phyloP scores from a whole-genome alignment of 64 coral and sea anemone species.

The Exaiptasia diaphana region DNA sequence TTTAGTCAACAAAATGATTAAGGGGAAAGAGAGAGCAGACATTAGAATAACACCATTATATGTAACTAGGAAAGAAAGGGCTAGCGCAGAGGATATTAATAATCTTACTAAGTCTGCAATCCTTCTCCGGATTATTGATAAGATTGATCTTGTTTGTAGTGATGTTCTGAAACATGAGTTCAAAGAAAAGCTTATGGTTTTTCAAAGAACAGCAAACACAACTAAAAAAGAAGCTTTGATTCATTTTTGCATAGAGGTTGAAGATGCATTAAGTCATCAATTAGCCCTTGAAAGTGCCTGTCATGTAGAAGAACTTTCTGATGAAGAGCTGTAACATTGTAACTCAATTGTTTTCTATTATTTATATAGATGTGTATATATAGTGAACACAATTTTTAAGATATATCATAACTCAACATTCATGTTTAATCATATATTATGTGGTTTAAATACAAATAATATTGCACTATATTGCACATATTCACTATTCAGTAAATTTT shows the following conservation, averaged over 20 bases:
- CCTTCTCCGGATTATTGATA: not conserved
- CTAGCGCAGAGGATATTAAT: constrained; percentile 2
- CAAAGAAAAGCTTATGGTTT: not conserved
- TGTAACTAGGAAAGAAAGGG: constrained; percentile 28
- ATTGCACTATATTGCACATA: too few species aligned
- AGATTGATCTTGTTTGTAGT: not conserved
- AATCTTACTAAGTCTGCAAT: not conserved
- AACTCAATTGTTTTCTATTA: not conserved
- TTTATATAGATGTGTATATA: not conserved
- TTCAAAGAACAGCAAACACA: not conserved
- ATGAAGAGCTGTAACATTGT: not conserved
- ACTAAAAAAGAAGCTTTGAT: not conserved
- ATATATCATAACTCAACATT: not conserved
- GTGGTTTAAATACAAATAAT: too few species aligned
- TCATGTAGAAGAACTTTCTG: not conserved
- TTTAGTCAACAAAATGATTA: constrained; percentile 7
- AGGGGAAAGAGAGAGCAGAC: constrained; percentile 16
- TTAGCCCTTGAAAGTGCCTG: constrained; percentile 5
- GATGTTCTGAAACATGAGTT: not conserved
- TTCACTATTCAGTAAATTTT: too few species aligned
- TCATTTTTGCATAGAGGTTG: not conserved
- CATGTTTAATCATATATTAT: not conserved
- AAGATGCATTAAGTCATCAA: not conserved
- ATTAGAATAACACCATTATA: not conserved
- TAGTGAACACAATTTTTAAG: not conserved